Evolutionary conservation across 1,140 invertebrate genomes (phyloP).

Genomic region (Pogonomyrmex californicus): DNA sequence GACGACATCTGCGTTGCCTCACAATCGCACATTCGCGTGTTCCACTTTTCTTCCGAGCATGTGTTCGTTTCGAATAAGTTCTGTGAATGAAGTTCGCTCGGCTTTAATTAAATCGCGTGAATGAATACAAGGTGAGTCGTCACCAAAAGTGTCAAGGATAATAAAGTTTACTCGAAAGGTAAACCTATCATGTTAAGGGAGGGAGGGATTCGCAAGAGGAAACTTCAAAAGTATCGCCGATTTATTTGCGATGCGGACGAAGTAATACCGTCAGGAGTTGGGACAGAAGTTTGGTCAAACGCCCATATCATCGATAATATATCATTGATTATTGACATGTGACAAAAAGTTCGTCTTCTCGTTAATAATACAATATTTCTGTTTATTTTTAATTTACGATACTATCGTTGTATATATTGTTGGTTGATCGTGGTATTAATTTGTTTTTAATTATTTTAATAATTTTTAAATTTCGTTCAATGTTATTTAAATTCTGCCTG

Average conservation of each 20-base stretch:
- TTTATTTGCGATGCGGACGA: slow-evolving; percentile 52
- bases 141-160: slow-evolving; percentile 42
- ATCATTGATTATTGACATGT: slow-evolving; percentile 38
- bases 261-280: slow-evolving; percentile 44
- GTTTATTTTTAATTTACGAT: slow-evolving; percentile 10
- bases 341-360: slow-evolving; percentile 6
- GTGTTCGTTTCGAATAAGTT: slow-evolving; percentile 54
- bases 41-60: slow-evolving; percentile 36
- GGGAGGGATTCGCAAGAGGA: slow-evolving; percentile 22
- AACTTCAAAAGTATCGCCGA: slow-evolving; percentile 57
- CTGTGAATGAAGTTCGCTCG: slow-evolving; percentile 45
- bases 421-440: not conserved
- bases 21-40: slow-evolving; percentile 19
- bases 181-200: slow-evolving; percentile 3
- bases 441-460: not conserved
- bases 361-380: slow-evolving; percentile 1
- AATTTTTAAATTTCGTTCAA: not conserved
- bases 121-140: slow-evolving; percentile 17
- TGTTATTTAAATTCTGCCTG: slow-evolving; percentile 14
- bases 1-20: slow-evolving; percentile 47
- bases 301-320: slow-evolving; percentile 47
- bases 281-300: slow-evolving; percentile 52
- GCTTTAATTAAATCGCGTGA: slow-evolving; percentile 53
- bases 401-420: too few species aligned
- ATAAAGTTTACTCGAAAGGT: slow-evolving; percentile 36